phyloP scores from a whole-genome alignment of 2,113 vertebrate genomes.

The Falcunculus frontatus region DNA sequence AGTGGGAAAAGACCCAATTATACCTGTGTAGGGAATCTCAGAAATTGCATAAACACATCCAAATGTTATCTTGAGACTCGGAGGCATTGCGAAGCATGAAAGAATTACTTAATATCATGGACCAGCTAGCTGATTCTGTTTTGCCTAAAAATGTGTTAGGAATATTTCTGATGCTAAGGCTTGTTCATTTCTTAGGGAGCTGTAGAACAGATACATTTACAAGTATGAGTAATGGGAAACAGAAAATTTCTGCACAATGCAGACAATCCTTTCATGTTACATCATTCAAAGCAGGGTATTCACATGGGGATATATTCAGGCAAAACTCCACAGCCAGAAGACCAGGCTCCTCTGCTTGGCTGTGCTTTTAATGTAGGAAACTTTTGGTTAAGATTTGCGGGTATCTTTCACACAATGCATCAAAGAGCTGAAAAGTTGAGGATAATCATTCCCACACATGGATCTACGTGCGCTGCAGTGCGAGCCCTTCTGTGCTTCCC shows the following conservation, averaged over 20 bases:
- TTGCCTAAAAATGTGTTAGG: slow-evolving; percentile 27
- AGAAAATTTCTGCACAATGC: slow-evolving; percentile 56
- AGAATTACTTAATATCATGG: background rate
- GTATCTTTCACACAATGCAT: slow-evolving; percentile 57
- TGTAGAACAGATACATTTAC: slow-evolving; percentile 46
- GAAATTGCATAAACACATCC: background rate
- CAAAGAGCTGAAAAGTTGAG: slow-evolving; percentile 46
- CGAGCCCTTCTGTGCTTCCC: background rate
- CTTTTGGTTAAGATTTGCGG: slow-evolving; percentile 53
- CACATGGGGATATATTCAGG: slow-evolving; percentile 40
- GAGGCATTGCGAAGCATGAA: background rate
- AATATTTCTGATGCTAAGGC: slow-evolving; percentile 18
- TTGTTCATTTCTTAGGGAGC: slow-evolving; percentile 25
- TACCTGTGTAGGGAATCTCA: background rate
- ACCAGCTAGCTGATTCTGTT: background rate
- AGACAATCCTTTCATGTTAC: slow-evolving; percentile 51
- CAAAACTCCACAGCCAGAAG: slow-evolving; percentile 44
- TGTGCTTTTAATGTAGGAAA: slow-evolving; percentile 50
- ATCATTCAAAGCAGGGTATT: slow-evolving; percentile 54
- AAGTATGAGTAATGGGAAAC: slow-evolving; percentile 58
- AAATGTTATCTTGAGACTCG: background rate
- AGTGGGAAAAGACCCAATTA: background rate
- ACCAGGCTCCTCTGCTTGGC: slow-evolving; percentile 39
- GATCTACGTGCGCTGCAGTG: background rate
- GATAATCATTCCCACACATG: slow-evolving; percentile 51